Conservation (phyloP, 2,888 invertebrate species). For the Cybosia mesomella region DNA sequence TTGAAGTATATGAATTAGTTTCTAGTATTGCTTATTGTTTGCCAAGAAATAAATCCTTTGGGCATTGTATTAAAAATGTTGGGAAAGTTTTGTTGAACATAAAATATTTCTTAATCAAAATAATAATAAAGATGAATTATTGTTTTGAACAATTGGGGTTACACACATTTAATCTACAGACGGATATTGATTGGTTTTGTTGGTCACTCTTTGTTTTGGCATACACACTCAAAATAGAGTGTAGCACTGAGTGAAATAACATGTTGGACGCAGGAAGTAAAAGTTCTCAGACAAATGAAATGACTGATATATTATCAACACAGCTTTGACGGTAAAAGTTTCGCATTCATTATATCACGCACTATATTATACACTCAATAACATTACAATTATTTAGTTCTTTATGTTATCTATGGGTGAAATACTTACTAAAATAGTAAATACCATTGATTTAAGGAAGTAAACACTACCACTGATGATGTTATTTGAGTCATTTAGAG, state of each 20-base stretch:
- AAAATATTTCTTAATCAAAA: slow-evolving; percentile 17
- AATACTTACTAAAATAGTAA: too few relatives aligned
- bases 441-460: too few relatives aligned
- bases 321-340: slow-evolving; percentile 16
- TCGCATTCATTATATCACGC: background rate
- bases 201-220: slow-evolving; percentile 17
- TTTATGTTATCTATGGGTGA: too few relatives aligned
- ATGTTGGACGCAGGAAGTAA: slow-evolving; percentile 15
- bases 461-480: too few relatives aligned
- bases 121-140: slow-evolving; percentile 16
- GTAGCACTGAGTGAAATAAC: slow-evolving; percentile 16
- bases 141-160: slow-evolving; percentile 15
- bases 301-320: slow-evolving; percentile 8
- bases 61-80: slow-evolving; percentile 10
- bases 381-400: background rate
- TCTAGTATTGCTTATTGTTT: slow-evolving; percentile 28
- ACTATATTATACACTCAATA: background rate
- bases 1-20: slow-evolving; percentile 25
- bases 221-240: slow-evolving; percentile 10
- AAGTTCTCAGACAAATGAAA: slow-evolving; percentile 27
- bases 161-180: slow-evolving; percentile 17
- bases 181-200: slow-evolving; percentile 19
- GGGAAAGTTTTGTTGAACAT: slow-evolving; percentile 21
- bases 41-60: slow-evolving; percentile 25
- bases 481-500: too few relatives aligned